These are phyloP conservation scores for Heliothis peltigera DNA, from an alignment of 2,888 invertebrate species.

Conservation along the genomic window DNA sequence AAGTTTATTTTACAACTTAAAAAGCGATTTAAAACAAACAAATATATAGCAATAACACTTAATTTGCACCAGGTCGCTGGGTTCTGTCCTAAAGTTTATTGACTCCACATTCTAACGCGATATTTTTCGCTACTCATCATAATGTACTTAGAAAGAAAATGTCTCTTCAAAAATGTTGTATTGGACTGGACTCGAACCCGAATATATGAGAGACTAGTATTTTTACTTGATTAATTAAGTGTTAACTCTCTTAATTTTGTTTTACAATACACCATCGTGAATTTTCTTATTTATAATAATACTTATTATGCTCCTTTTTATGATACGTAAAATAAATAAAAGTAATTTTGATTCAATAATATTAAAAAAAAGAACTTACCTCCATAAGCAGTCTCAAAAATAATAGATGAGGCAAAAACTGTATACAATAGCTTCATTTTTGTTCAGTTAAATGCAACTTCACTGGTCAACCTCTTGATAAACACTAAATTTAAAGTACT, in stretches of 20 bases:
- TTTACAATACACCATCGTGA: too few relatives aligned
- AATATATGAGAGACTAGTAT: too few relatives aligned
- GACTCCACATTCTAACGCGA: not conserved
- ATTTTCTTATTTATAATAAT: too few relatives aligned
- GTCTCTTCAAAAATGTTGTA: too few relatives aligned
- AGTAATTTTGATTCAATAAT: too few relatives aligned
- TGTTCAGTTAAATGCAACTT: conserved; percentile 24
- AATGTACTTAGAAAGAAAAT: too few relatives aligned
- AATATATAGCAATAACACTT: not conserved
- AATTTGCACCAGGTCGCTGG: not conserved
- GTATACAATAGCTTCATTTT: conserved; percentile 38
- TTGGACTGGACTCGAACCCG: too few relatives aligned
- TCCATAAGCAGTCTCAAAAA: conserved; percentile 38
- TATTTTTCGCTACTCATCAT: not conserved
- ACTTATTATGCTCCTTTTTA: too few relatives aligned
- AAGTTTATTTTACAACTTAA: too few relatives aligned
- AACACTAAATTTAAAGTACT: conserved; percentile 39
- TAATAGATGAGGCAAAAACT: conserved; percentile 36
- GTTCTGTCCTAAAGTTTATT: not conserved
- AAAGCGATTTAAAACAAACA: not conserved
- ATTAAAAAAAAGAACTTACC: conserved; percentile 42
- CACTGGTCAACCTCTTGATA: conserved; percentile 11
- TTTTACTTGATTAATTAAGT: too few relatives aligned
- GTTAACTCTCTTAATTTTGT: too few relatives aligned
- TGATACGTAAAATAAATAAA: too few relatives aligned